Evolutionary conservation across 1,140 invertebrate species (phyloP), one percentile per base, ranked within the genome.

Genomic region (Bicyclus anynana): DNA sequence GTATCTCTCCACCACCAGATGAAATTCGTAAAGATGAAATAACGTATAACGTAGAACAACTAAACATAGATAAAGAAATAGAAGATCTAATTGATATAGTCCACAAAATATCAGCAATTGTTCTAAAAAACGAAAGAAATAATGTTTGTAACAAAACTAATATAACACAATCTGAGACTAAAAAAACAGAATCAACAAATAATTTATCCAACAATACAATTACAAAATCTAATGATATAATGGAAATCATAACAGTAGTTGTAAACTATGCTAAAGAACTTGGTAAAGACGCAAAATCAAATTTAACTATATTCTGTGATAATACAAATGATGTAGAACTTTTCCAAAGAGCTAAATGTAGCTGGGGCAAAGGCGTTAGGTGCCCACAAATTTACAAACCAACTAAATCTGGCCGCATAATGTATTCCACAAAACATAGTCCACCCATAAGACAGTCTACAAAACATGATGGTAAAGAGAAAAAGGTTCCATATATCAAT

Each of bases 1-100:
- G 83, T 10, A 85, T 85, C 10, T 84, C 75, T 0, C 72, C 80
- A 13, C 78, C 81, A 5, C 64, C 76, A 0, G 46, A 65, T 17
- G 44, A 33, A 7, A 63, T 62, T 5, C 2, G 47, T 9, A 52
- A 55, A n/a, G 53, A 61, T 14, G 55, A 63, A 17, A 1, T 65
- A 37, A 27, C 48, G 6, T 35, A 65, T 1, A 67, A 5, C 33
- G 7, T 77, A 10, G 65, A 59, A 26, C 52, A 74, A 5, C 23
- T 83, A 35, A 75, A 64, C 0, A 75, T 86, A 5, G 53, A 64
- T 35, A 16, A 72, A 10, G 70, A 78, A 55, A 53, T 79, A 0
- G 56, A 79, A 51, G 51, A 69, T 0, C 33, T 82, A 7, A 38
- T 78, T 12, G 71, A 81, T 16, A 29, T 73, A 35, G 52, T 81